These are phyloP conservation scores for Trachymyrmex cornetzi DNA, from an alignment of 1,140 invertebrate species.

Conservation along the genomic window DNA sequence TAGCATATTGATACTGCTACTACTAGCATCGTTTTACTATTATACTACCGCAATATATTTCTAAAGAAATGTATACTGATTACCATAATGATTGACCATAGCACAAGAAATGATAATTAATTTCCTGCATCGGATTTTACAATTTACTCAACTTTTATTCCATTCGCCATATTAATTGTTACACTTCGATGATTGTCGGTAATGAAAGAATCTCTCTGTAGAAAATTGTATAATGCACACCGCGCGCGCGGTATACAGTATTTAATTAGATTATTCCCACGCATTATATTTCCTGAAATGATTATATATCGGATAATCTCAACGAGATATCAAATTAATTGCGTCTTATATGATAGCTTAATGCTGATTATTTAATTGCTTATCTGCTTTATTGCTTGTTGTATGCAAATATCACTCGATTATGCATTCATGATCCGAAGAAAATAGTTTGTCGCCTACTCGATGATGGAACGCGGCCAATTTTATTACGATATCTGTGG, in stretches of 20 bases:
- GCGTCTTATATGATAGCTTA: slow-evolving; percentile 7
- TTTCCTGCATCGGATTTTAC: slow-evolving; percentile 13
- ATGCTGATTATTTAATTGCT: slow-evolving; percentile 23
- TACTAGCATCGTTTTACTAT: too few species aligned
- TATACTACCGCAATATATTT: too few species aligned
- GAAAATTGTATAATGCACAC: neutral
- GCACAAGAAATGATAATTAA: slow-evolving; percentile 13
- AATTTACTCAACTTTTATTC: slow-evolving; percentile 9
- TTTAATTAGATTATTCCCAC: slow-evolving; percentile 28
- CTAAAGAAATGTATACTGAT: too few species aligned
- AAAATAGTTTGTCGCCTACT: slow-evolving; percentile 15
- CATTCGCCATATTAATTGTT: slow-evolving; percentile 34
- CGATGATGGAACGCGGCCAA: neutral
- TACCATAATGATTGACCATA: too few species aligned
- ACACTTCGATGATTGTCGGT: slow-evolving; percentile 2
- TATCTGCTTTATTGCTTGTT: neutral
- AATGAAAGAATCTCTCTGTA: slow-evolving; percentile 22
- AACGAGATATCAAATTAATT: slow-evolving; percentile 12
- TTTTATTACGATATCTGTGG: too few species aligned
- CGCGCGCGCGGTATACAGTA: neutral
- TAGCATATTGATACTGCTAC: too few species aligned
- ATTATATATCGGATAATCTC: slow-evolving; percentile 42
- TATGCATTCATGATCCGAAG: neutral
- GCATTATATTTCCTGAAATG: slow-evolving; percentile 6
- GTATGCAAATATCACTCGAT: neutral